Conservation (phyloP, 2,113 vertebrate species). For the Corythoichthys haematopterus region DNA sequence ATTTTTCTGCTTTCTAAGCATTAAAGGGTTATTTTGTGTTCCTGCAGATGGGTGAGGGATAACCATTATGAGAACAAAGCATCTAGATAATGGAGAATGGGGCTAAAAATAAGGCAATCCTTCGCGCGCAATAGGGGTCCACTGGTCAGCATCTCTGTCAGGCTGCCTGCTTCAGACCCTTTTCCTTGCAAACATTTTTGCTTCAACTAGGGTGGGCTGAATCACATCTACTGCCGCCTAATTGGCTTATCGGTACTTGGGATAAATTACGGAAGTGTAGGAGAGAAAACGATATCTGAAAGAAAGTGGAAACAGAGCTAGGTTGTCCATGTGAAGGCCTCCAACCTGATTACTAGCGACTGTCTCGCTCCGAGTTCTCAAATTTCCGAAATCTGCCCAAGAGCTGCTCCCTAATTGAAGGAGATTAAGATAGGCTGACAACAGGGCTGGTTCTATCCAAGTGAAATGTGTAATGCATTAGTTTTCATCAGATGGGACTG, state of each 20-base stretch:
- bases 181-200: slow-evolving; percentile 14
- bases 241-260: slow-evolving; percentile 67
- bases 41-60: slow-evolving; percentile 74
- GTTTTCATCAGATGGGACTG: slow-evolving; percentile 67
- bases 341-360: slow-evolving; percentile 58
- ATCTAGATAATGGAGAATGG: slow-evolving; percentile 74
- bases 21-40: slow-evolving; percentile 79
- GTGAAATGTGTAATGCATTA: slow-evolving; percentile 72
- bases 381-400: slow-evolving; percentile 73
- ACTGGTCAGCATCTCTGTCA: slow-evolving; percentile 63
- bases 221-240: slow-evolving; percentile 33
- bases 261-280: slow-evolving; percentile 70
- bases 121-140: slow-evolving; percentile 53
- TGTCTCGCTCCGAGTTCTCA: slow-evolving; percentile 62
- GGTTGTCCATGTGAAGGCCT: slow-evolving; percentile 45
- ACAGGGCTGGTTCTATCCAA: slow-evolving; percentile 56
- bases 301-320: slow-evolving; percentile 25
- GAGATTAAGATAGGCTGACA: slow-evolving; percentile 73
- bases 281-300: slow-evolving; percentile 48
- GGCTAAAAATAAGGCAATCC: slow-evolving; percentile 71
- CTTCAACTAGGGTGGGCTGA: slow-evolving; percentile 45
- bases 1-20: slow-evolving; percentile 78
- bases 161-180: slow-evolving; percentile 2
- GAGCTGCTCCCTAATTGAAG: slow-evolving; percentile 69
- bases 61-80: slow-evolving; percentile 80